Evolutionary conservation across 2,888 invertebrate genomes (phyloP).

Genomic region (Drosophila kambysellisi): DNA sequence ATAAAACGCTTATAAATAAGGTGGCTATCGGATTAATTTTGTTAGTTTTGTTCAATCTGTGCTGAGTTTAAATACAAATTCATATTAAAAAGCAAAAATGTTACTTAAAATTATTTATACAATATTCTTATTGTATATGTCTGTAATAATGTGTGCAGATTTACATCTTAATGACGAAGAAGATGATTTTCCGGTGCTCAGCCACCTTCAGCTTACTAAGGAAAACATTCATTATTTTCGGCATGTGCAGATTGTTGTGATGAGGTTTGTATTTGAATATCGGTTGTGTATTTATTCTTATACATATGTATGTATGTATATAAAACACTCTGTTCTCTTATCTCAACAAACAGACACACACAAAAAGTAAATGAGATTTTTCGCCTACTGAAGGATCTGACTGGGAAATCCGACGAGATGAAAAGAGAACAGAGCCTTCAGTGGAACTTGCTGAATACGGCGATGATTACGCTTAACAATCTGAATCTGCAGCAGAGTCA

Average conservation of each 20-base stretch:
- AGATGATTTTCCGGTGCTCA: no score
- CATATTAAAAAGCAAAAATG: background rate
- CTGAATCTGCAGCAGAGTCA: no score
- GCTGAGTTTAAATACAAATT: background rate
- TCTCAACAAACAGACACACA: background rate
- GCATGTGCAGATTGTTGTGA: no score
- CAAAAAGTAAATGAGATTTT: background rate
- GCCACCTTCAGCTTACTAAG: no score
- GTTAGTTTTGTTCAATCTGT: background rate
- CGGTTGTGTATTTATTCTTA: no score
- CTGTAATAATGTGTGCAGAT: background rate
- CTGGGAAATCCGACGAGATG: no score
- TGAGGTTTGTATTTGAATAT: no score
- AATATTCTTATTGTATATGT: background rate
- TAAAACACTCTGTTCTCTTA: background rate
- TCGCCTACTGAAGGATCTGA: background rate
- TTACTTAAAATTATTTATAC: background rate
- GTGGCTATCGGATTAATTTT: background rate
- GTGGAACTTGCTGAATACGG: background rate
- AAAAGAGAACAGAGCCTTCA: background rate
- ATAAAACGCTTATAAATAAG: background rate
- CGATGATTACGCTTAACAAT: background rate
- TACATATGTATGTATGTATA: background rate
- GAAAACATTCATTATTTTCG: no score
- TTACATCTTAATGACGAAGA: no score